These are phyloP conservation scores for Tauraco hartlaubi DNA, from an alignment of 2,797 vertebrate genomes.

Conservation along the genomic window DNA sequence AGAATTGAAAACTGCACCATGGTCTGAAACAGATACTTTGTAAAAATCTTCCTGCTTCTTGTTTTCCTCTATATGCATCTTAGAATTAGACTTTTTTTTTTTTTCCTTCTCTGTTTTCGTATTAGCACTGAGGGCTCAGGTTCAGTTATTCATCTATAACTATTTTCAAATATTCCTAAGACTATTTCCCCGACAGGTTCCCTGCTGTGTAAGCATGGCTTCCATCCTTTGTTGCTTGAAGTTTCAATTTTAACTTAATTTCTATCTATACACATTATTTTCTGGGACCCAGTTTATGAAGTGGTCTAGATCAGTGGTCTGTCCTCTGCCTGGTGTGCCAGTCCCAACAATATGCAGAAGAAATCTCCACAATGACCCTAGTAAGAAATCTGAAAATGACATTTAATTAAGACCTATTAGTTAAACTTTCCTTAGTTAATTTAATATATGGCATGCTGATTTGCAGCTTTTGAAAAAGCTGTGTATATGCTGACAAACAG, in stretches of 20 bases:
- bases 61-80: background rate
- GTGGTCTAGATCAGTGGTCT: background rate
- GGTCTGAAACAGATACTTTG: background rate
- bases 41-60: background rate
- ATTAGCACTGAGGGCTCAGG: background rate
- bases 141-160: background rate
- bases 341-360: background rate
- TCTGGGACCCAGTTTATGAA: background rate
- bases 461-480: background rate
- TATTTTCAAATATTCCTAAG: background rate
- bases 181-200: background rate
- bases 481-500: background rate
- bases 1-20: background rate
- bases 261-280: background rate
- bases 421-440: background rate
- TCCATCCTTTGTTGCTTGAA: background rate
- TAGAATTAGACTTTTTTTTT: background rate
- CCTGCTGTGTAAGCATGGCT: background rate
- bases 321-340: background rate
- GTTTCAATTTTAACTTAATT: background rate
- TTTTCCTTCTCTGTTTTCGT: background rate
- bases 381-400: background rate
- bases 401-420: background rate
- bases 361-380: background rate
- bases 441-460: background rate